A percentile compares a stretch with the other conserved stretches of the same genome.
These are phyloP conservation scores for Crocallis elinguaria DNA, from an alignment of 2,888 invertebrate species.

Conservation along the genomic window DNA sequence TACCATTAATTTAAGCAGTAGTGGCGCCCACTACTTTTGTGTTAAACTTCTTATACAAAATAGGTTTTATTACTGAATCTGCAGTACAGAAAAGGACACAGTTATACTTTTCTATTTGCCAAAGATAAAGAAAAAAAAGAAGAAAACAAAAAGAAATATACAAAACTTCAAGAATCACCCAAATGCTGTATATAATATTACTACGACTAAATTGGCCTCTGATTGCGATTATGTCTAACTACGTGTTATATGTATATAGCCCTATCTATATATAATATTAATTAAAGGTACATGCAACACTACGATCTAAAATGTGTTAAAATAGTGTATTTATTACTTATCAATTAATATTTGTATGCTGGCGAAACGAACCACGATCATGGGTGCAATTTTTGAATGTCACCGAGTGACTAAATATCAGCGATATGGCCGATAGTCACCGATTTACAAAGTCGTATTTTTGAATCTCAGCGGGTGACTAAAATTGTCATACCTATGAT, in stretches of 20 bases:
- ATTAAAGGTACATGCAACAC: neutral
- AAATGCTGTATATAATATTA: slow-evolving; percentile 39
- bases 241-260: slow-evolving; percentile 52
- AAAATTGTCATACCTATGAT: too few species aligned
- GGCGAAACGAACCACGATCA: neutral
- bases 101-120: too few species aligned
- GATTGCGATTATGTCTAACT: slow-evolving; percentile 61
- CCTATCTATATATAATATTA: slow-evolving; percentile 6
- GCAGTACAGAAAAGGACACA: too few species aligned
- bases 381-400: neutral
- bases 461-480: too few species aligned
- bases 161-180: slow-evolving; percentile 6
- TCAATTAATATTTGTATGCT: neutral
- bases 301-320: neutral
- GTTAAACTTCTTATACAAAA: too few species aligned
- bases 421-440: too few species aligned
- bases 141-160: neutral
- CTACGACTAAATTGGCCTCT: slow-evolving; percentile 78
- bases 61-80: too few species aligned
- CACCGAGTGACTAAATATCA: too few species aligned
- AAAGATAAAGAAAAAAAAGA: too few species aligned
- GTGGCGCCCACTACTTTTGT: too few species aligned
- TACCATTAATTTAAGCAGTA: too few species aligned
- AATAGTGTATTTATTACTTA: neutral
- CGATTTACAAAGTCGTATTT: too few species aligned